Percentiles rank a stretch among this genome's conserved stretches.
Conservation (phyloP, 2,888 invertebrate genomes). For the Lottia gigantea region DNA sequence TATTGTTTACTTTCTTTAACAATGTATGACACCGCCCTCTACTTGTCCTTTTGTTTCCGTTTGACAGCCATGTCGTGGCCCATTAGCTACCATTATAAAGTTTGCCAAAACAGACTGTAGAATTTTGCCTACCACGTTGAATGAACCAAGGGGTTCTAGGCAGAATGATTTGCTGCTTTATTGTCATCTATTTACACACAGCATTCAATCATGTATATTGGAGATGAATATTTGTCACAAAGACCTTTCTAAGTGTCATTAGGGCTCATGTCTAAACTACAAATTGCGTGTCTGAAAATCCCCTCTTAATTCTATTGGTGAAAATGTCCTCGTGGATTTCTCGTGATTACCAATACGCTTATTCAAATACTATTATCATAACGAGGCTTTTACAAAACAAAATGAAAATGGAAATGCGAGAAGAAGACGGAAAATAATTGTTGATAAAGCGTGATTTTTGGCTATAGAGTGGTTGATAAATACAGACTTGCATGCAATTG, state of each 20-base stretch:
- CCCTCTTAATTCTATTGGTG: conserved; percentile 7
- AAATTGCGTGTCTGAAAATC: conserved; percentile 9
- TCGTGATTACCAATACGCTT: conserved; percentile 8
- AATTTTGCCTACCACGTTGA: conserved; percentile 16
- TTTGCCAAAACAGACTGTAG: conserved; percentile 26
- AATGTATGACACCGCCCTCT: conserved; percentile 23
- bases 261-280: conserved; percentile 3
- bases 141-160: conserved; percentile 10
- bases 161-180: conserved; percentile 15
- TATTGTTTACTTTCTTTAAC: conserved; percentile 20
- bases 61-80: conserved; percentile 34
- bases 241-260: conserved; percentile 17
- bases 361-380: conserved; percentile 9
- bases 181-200: conserved; percentile 24
- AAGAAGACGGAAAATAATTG: conserved; percentile 10
- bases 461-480: conserved; percentile 23
- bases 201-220: conserved; percentile 20
- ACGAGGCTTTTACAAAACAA: conserved; percentile 11
- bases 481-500: conserved; percentile 18
- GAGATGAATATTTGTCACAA: conserved; percentile 21
- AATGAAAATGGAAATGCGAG: conserved; percentile 8
- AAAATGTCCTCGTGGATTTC: neutral
- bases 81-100: conserved; percentile 34
- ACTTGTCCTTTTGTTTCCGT: conserved; percentile 31
- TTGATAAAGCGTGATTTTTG: conserved; percentile 21